Conservation (phyloP, 30 jellyfish, hydroid and myxozoan species). For the Aurelia coerulea region DNA sequence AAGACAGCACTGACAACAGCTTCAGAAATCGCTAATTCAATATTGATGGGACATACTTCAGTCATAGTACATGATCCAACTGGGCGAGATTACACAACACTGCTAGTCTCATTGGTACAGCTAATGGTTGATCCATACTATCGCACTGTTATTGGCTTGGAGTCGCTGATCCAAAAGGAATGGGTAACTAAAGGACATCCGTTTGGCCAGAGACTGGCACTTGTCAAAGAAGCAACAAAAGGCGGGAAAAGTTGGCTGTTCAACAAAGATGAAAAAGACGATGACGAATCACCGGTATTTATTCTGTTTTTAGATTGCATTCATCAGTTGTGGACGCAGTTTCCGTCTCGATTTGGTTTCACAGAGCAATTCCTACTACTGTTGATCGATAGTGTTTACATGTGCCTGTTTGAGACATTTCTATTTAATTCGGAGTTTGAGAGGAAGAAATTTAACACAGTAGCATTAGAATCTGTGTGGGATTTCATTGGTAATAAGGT, state of each 20-base stretch:
- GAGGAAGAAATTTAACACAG: slow-evolving; percentile 26
- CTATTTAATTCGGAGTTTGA: slow-evolving; percentile 75
- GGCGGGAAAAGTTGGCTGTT: slow-evolving; percentile 26
- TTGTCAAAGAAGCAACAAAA: slow-evolving; percentile 11
- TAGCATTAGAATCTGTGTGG: slow-evolving; percentile 76
- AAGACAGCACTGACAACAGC: slow-evolving; percentile 51
- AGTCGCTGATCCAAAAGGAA: slow-evolving; percentile 84
- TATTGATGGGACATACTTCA: slow-evolving; percentile 53
- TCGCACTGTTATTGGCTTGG: slow-evolving; percentile 82
- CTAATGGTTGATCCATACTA: slow-evolving; percentile 84
- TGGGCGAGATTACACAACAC: slow-evolving; percentile 77
- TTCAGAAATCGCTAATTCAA: slow-evolving; percentile 48
- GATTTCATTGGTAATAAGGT: slow-evolving; percentile 74
- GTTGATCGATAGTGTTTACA: slow-evolving; percentile 77
- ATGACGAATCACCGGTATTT: slow-evolving; percentile 86
- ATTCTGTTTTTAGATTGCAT: slow-evolving; percentile 84
- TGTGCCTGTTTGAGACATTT: slow-evolving; percentile 89
- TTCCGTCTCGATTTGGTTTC: slow-evolving; percentile 81
- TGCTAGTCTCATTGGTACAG: slow-evolving; percentile 81
- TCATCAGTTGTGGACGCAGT: slow-evolving; percentile 76
- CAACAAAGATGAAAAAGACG: slow-evolving; percentile 47
- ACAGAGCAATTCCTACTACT: slow-evolving; percentile 81
- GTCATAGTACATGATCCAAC: slow-evolving; percentile 78
- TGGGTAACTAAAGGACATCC: slow-evolving; percentile 95
- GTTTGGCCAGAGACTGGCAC: slow-evolving; percentile 68